A percentile compares a stretch with the other conserved stretches of the same genome.
phyloP scores from a whole-genome alignment of 2,797 vertebrate species.

The Sebastes taczanowskii region DNA sequence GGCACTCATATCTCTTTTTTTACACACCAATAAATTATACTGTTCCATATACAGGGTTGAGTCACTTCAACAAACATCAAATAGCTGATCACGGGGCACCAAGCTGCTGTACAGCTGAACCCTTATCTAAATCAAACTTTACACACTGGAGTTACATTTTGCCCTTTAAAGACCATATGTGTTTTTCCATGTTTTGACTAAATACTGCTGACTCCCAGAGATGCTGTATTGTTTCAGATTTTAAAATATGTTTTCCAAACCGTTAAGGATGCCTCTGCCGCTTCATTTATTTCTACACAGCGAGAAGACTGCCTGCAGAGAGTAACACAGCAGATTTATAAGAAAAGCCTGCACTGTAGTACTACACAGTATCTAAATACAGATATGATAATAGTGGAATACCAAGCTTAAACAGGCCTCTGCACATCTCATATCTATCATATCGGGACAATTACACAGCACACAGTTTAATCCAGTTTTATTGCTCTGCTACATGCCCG shows the following conservation, averaged over 20 bases:
- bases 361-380: background rate
- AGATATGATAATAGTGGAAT: background rate
- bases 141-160: background rate
- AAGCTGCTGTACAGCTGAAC: background rate
- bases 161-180: background rate
- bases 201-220: background rate
- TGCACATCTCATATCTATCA: background rate
- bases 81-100: background rate
- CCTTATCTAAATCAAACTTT: background rate
- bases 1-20: slow-evolving; percentile 6
- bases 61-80: background rate
- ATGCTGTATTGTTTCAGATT: background rate
- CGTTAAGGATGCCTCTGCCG: background rate
- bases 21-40: background rate
- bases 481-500: background rate
- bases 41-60: background rate
- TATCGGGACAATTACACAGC: background rate
- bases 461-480: background rate
- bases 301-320: background rate
- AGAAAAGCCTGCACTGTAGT: background rate
- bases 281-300: background rate
- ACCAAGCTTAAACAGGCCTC: background rate
- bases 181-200: background rate
- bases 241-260: background rate
- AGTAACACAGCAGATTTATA: background rate